Conservation (phyloP, 2,888 invertebrate genomes). For the Rhogogaster chlorosoma region DNA sequence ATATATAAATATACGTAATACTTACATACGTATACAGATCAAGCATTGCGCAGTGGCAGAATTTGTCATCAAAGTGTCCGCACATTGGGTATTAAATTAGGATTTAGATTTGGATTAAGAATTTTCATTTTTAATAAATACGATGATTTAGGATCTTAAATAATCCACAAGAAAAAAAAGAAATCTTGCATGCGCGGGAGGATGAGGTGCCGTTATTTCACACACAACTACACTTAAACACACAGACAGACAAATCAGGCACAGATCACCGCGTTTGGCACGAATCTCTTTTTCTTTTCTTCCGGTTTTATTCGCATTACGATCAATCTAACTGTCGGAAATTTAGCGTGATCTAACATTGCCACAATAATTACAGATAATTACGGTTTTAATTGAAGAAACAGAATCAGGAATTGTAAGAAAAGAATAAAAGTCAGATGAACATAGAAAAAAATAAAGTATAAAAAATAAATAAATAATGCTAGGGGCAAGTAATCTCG, state of each 20-base stretch:
- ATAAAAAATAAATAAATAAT: not conserved
- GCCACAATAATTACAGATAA: slow-evolving; percentile 14
- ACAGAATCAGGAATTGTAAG: not conserved
- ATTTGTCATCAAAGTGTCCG: not conserved
- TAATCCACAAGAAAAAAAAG: not conserved
- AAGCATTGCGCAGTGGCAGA: not conserved
- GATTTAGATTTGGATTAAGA: not conserved
- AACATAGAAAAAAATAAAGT: not conserved
- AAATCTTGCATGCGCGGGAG: not conserved
- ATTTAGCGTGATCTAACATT: not conserved
- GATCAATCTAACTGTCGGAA: slow-evolving; percentile 11
- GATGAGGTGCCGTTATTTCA: not conserved
- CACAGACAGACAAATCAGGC: not conserved
- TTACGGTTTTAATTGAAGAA: slow-evolving; percentile 27
- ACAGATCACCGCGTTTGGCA: not conserved
- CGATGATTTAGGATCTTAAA: not conserved
- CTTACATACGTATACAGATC: not conserved
- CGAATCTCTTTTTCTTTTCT: not conserved
- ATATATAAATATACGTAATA: not conserved
- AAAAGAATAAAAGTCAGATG: not conserved
- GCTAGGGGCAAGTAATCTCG: not conserved
- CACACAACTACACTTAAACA: not conserved
- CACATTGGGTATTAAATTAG: not conserved
- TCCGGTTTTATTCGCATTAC: not conserved
- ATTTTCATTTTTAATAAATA: not conserved